Evolutionary conservation across 2,113 vertebrate species (phyloP), one percentile per base, ranked within the genome.

Genomic region (Marmota monax): DNA sequence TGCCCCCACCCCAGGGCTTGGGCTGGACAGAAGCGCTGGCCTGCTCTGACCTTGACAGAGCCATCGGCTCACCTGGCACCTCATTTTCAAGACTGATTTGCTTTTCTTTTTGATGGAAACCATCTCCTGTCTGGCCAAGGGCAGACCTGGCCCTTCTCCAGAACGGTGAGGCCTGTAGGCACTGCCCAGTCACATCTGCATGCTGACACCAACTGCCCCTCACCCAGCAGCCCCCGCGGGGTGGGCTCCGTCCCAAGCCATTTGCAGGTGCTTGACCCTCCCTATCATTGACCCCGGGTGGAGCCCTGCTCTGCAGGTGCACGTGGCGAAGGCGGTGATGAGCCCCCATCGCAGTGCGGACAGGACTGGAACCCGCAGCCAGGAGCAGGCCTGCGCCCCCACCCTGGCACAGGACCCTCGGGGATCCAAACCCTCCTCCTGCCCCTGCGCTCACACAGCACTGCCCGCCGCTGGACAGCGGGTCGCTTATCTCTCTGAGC

Each of bases 381-480:
- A n/a, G 69, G 37, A 5, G 42, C 80, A 14, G 4, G 72, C 45
- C 20, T 16, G 11, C 22, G 22, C 63, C 65, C 18, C 48, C 42
- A 7, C 63, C 23, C 72, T n/a, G 51, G 18, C 1, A 10, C 39
- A 4, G 0, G 4, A 16, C 25, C 12, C 48, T n/a, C 25, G 73
- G 0, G 2, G 61, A 23, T 76, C 51, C 58, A 4, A 18, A 20
- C 32, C 69, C 11, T 1, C 27, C 14, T 8, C 23, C 18, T 16
- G 42, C 78, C 22, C 1, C 23, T 42, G 22, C 0, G 0, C 39
- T 2, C n/a, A 1, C 13, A n/a, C 1, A 4, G n/a, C 73, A 1
- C 5, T 0, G 0, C 7, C 27, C 8, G 0, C 72, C 12, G 1
- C 56, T 3, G 25, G 53, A 3, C 67, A 2, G 88, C 67, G 4